These are phyloP conservation scores for Digitonthophagus gazella DNA, from an alignment of 2,888 invertebrate species.

Conservation along the genomic window DNA sequence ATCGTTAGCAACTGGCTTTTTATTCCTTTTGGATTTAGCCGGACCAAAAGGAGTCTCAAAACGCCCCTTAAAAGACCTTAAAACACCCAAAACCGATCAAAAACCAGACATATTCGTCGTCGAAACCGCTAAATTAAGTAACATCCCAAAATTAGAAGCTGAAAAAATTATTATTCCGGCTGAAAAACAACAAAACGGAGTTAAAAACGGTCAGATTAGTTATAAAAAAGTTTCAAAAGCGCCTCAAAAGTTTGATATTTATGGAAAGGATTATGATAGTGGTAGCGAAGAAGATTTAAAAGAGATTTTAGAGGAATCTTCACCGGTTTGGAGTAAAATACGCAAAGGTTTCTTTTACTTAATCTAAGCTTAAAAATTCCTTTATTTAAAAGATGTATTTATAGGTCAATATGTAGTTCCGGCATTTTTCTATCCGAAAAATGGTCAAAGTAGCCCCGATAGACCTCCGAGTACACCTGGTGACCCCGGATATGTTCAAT, in stretches of 20 bases:
- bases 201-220: conserved; percentile 26
- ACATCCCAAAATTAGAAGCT: conserved; percentile 25
- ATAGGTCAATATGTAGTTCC: conserved; percentile 55
- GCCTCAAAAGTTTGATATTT: conserved; percentile 44
- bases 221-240: conserved; percentile 34
- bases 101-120: conserved; percentile 24
- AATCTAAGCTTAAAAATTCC: too few relatives aligned
- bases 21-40: conserved; percentile 68
- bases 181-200: conserved; percentile 22
- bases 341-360: conserved; percentile 43
- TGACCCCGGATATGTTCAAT: conserved; percentile 72
- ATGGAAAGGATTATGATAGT: conserved; percentile 45
- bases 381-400: too few relatives aligned
- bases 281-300: conserved; percentile 40
- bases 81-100: conserved; percentile 14
- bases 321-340: conserved; percentile 50
- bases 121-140: conserved; percentile 24
- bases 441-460: conserved; percentile 44
- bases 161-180: conserved; percentile 22
- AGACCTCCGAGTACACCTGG: conserved; percentile 65
- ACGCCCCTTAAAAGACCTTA: conserved; percentile 10
- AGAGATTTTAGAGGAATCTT: conserved; percentile 41
- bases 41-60: conserved; percentile 55
- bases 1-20: conserved; percentile 63
- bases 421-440: conserved; percentile 43